Conservation (phyloP, 2,113 vertebrate species). For the Megaceryle torquata region DNA sequence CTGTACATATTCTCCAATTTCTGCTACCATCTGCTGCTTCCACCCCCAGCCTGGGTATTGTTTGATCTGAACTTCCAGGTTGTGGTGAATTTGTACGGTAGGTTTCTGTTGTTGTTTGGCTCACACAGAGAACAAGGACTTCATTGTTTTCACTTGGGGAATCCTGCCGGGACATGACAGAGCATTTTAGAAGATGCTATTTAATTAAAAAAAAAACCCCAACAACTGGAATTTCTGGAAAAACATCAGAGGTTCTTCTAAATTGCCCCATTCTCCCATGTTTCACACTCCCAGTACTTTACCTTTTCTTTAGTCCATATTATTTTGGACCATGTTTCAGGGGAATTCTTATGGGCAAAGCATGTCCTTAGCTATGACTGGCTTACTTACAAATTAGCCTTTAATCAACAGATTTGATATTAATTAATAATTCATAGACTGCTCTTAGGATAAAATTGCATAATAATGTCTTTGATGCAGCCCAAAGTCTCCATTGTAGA, state of each 20-base stretch:
- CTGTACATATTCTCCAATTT: not conserved
- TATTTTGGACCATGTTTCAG: conserved; percentile 11
- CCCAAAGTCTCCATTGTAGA: conserved; percentile 73
- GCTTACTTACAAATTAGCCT: conserved; percentile 71
- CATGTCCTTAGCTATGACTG: conserved; percentile 32
- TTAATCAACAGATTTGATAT: conserved; percentile 79
- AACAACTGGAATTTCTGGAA: conserved; percentile 50
- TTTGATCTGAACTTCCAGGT: not conserved
- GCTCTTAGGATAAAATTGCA: conserved; percentile 70
- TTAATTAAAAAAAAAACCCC: conserved; percentile 23
- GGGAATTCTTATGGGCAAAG: conserved; percentile 32
- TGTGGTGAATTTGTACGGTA: not conserved
- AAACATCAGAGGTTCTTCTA: conserved; percentile 37
- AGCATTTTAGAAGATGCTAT: not conserved
- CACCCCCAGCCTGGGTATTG: not conserved
- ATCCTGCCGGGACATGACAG: not conserved
- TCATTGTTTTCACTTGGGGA: not conserved
- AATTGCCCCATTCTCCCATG: not conserved
- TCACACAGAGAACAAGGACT: not conserved
- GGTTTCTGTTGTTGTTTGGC: not conserved
- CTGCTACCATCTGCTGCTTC: not conserved
- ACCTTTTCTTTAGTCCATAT: not conserved
- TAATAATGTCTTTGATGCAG: conserved; percentile 73
- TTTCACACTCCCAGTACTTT: not conserved
- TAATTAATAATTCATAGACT: conserved; percentile 80